These are phyloP conservation scores for Anguilla marmorata DNA, from an alignment of 2,797 vertebrate genomes.

Conservation along the genomic window DNA sequence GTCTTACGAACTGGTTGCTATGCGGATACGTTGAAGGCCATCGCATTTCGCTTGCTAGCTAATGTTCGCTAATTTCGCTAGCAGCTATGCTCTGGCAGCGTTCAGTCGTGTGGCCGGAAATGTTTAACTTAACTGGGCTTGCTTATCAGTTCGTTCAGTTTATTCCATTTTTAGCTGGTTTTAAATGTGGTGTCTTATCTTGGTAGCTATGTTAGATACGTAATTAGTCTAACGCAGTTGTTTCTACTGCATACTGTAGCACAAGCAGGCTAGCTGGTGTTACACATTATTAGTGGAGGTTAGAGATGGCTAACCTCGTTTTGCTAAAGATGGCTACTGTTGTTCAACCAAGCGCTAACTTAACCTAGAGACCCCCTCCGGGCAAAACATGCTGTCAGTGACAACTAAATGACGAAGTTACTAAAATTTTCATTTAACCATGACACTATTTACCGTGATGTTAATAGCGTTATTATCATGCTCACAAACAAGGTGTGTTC, in stretches of 20 bases:
- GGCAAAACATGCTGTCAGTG: background rate
- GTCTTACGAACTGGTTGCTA: background rate
- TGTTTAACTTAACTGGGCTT: background rate
- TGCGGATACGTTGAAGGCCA: background rate
- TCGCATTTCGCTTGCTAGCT: background rate
- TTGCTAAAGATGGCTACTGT: slow-evolving; percentile 21
- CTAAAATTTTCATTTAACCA: background rate
- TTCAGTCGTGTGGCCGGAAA: slow-evolving; percentile 1
- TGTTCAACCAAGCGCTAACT: background rate
- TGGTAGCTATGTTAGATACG: background rate
- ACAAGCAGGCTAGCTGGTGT: background rate
- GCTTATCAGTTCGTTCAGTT: background rate
- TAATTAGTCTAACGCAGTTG: background rate
- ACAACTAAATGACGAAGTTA: background rate
- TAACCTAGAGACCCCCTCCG: background rate
- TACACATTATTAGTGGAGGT: background rate
- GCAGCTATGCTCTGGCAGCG: background rate
- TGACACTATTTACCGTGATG: background rate
- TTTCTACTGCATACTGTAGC: background rate
- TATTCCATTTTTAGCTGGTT: background rate
- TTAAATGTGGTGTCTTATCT: background rate
- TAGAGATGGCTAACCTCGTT: slow-evolving; percentile 9
- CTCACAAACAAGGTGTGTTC: background rate
- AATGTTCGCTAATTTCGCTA: background rate
- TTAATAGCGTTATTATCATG: background rate